Percentiles rank a stretch among this genome's conserved stretches.
phyloP scores from a whole-genome alignment of 2,113 vertebrate species.

The Dicaeum eximium region DNA sequence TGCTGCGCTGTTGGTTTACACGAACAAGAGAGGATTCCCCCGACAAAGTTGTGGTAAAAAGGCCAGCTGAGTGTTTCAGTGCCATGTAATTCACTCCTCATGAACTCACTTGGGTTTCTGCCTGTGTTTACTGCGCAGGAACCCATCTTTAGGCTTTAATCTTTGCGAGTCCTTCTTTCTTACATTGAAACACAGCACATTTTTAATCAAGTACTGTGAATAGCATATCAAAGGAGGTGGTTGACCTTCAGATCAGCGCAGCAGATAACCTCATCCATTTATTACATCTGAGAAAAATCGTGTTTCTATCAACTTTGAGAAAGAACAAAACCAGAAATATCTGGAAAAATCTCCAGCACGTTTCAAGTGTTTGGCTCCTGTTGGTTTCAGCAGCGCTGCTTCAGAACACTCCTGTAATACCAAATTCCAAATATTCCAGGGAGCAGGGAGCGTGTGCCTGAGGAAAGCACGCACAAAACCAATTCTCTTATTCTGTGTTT shows the following conservation, averaged over 20 bases:
- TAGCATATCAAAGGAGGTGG: slow-evolving; percentile 9
- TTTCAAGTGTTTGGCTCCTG: neutral
- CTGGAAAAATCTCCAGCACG: neutral
- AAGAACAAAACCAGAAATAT: neutral
- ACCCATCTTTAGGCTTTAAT: neutral
- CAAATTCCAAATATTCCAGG: neutral
- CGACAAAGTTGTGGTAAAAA: neutral
- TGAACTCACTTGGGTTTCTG: neutral
- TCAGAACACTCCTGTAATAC: neutral
- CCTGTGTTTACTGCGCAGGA: neutral
- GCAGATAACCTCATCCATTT: slow-evolving; percentile 39
- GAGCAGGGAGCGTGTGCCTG: neutral
- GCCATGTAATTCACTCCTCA: neutral
- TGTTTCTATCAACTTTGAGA: slow-evolving; percentile 1
- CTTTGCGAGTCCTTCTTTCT: neutral
- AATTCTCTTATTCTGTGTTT: slow-evolving; percentile 61
- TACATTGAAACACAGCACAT: neutral
- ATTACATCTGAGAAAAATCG: neutral
- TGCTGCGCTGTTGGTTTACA: neutral
- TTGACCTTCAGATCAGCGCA: slow-evolving; percentile 43
- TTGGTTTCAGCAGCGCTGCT: neutral
- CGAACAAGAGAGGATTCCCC: neutral
- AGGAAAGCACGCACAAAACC: slow-evolving; percentile 43
- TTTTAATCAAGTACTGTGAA: slow-evolving; percentile 43
- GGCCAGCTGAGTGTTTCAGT: neutral